phyloP scores from a whole-genome alignment of 2,113 vertebrate species.

The Carlito syrichta region DNA sequence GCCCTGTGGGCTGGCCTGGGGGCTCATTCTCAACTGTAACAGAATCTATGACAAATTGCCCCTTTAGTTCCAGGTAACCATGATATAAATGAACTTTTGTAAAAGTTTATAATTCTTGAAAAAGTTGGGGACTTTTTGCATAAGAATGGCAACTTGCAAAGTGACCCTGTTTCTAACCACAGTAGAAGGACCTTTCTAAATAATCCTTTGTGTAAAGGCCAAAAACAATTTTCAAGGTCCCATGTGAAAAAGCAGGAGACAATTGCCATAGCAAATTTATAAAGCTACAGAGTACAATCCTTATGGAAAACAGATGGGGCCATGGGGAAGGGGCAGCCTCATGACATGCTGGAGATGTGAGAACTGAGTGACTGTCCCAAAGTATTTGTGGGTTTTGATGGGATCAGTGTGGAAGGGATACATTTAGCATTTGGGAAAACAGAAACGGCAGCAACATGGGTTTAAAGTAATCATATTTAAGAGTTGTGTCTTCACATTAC shows the following conservation, averaged over 20 bases:
- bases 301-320: not conserved
- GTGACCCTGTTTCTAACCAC: not conserved
- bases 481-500: not conserved
- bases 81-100: not conserved
- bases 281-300: not conserved
- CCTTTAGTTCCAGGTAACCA: not conserved
- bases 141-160: conserved; percentile 8
- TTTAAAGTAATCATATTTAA: not conserved
- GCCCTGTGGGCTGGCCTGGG: not conserved
- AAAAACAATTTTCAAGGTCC: not conserved
- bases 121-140: conserved; percentile 38
- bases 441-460: not conserved
- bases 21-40: accelerated
- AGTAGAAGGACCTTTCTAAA: not conserved
- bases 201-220: not conserved
- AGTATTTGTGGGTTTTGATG: not conserved
- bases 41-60: not conserved
- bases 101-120: not conserved
- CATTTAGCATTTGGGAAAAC: not conserved
- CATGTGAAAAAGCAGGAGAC: not conserved
- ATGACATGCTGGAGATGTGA: accelerated
- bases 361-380: accelerated
- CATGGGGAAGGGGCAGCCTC: not conserved
- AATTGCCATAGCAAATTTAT: not conserved
- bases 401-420: not conserved